These are phyloP conservation scores for Drosophila carrolli DNA, from an alignment of 1,140 invertebrate genomes.

Conservation along the genomic window DNA sequence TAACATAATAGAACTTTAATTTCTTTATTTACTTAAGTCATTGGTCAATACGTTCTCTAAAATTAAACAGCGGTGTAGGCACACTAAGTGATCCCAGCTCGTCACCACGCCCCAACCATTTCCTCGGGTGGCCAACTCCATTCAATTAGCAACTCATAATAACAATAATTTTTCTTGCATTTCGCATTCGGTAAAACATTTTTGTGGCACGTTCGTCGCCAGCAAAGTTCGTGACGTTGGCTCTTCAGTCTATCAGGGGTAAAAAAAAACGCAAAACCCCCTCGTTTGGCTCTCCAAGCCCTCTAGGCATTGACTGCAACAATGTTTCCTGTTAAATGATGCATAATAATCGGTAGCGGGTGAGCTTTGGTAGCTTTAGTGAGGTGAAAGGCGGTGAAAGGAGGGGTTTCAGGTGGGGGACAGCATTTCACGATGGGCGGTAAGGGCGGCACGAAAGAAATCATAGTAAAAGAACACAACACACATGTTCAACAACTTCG, in stretches of 20 bases:
- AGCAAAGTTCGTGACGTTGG: constrained; percentile 68
- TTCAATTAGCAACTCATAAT: constrained; percentile 83
- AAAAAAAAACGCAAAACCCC: constrained; percentile 9
- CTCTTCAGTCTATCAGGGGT: constrained; percentile 27
- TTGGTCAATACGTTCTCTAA: neutral
- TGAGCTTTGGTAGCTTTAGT: constrained; percentile 59
- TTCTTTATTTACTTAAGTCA: no score
- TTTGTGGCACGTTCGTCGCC: constrained; percentile 75
- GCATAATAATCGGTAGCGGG: constrained; percentile 74
- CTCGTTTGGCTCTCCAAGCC: constrained; percentile 21
- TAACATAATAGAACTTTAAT: neutral
- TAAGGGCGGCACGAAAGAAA: constrained; percentile 55
- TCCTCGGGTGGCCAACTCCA: constrained; percentile 52
- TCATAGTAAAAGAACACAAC: constrained; percentile 51
- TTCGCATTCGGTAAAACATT: constrained; percentile 79
- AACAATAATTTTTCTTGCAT: constrained; percentile 79
- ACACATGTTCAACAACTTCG: constrained; percentile 7
- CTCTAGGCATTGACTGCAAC: constrained; percentile 77
- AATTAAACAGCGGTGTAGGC: constrained; percentile 8
- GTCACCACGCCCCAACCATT: constrained; percentile 5
- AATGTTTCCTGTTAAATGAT: constrained; percentile 82
- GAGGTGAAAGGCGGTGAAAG: constrained; percentile 46
- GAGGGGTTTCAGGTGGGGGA: constrained; percentile 12
- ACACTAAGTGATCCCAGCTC: constrained; percentile 9
- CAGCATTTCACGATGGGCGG: constrained; percentile 50